phyloP scores from a whole-genome alignment of 2,888 invertebrate genomes.

The Pandemis heparana region DNA sequence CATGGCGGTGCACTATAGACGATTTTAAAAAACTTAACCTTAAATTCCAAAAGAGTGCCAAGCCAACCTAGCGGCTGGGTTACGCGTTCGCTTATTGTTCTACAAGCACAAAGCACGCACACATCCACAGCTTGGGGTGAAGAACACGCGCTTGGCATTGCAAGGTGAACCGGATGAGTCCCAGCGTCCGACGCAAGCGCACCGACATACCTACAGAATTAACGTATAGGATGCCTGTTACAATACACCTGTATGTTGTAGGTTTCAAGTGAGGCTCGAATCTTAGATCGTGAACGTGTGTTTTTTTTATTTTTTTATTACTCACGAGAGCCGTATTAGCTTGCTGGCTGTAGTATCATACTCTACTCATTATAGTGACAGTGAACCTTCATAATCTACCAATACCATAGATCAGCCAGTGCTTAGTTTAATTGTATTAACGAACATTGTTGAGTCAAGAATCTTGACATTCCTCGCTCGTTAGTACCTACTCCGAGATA shows the following conservation, averaged over 20 bases:
- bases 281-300: no score
- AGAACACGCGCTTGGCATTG: slow-evolving; percentile 70
- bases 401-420: not conserved
- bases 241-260: not conserved
- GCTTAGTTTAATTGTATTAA: not conserved
- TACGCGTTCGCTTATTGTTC: slow-evolving; percentile 21
- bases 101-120: slow-evolving; percentile 17
- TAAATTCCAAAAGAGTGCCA: not conserved
- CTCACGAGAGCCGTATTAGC: no score
- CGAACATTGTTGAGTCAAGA: no score
- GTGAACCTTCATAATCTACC: not conserved
- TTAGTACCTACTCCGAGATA: not conserved
- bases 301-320: no score
- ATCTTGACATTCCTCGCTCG: not conserved
- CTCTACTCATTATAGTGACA: not conserved
- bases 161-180: slow-evolving; percentile 74
- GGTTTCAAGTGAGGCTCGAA: not conserved
- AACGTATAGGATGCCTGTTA: not conserved
- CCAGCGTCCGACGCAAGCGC: slow-evolving; percentile 47
- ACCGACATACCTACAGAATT: slow-evolving; percentile 41
- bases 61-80: not conserved
- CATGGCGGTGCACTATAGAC: no score
- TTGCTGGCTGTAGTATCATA: no score
- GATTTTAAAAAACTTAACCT: no score
- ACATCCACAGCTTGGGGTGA: slow-evolving; percentile 46